Evolutionary conservation across 2,888 invertebrate species (phyloP), one percentile per base, ranked within the genome.

Genomic region (Acanthosoma haemorrhoidale): DNA sequence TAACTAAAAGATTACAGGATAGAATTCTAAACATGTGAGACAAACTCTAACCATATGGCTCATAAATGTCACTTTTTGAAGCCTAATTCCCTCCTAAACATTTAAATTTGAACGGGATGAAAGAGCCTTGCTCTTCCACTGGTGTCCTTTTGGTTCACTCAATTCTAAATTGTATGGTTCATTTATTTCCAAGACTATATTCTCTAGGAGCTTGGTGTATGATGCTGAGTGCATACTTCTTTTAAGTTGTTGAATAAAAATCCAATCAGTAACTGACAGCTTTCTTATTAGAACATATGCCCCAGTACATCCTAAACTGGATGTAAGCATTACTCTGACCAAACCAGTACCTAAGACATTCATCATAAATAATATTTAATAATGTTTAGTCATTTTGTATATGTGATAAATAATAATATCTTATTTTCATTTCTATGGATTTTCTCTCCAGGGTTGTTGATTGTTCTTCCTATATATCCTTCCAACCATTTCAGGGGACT

Each of bases 11-110:
- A 25, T 29, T 21, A 51, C n/a, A 36, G 18, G n/a, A 25, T 18
- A 61, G 34, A 61, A 36, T 61, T 18, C 4, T 32, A 32, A 61
- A 36, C 61, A 61, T 36, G 21, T 61, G 61, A 61, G 36, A 61
- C 21, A 11, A 61, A 34, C 32, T 18, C 16, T 61, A 21, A 36
- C 18, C 61, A 61, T 61, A 61, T 61, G 61, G 32, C n/a, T 36
- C 25, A 38, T 2, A 32, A 21, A 36, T 61, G 34, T 34, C 61
- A 36, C 9, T 36, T 25, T n/a, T 1, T 16, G 18, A 61, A n/a
- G 36, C 2, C 11, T 21, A 2, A 13, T 57, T 61, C 61, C 61
- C 61, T 36, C 61, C 36, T 36, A 51, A 51, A 51, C 13, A 51
- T 51, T 51, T 51, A 25, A 61, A 36, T 61, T 61, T n/a, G 38